These are phyloP conservation scores for Odontamblyopus lacepedii DNA, from an alignment of 2,797 vertebrate species.

Conservation along the genomic window DNA sequence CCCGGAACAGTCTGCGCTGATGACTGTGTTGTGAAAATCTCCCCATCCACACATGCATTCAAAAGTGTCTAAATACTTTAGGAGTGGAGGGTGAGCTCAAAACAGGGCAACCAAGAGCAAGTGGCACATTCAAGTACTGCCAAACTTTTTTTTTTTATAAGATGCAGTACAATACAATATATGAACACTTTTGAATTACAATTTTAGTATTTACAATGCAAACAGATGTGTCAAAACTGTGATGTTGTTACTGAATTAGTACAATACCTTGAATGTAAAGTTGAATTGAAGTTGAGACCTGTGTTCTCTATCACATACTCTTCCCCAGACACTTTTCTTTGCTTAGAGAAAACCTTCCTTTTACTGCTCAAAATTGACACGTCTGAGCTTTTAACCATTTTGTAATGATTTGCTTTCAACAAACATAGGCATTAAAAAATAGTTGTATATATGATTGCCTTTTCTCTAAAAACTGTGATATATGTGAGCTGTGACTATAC, in stretches of 20 bases:
- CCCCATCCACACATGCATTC: slow-evolving; percentile 9
- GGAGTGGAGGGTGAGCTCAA: slow-evolving; percentile 19
- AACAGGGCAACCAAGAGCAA: slow-evolving; percentile 27
- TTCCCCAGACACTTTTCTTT: not conserved
- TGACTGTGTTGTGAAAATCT: slow-evolving; percentile 11
- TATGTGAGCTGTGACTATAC: too few relatives aligned
- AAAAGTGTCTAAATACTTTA: slow-evolving; percentile 11
- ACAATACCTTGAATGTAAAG: too few relatives aligned
- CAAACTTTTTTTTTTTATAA: not conserved
- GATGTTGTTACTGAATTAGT: too few relatives aligned
- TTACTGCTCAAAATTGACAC: too few relatives aligned
- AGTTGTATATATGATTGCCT: too few relatives aligned
- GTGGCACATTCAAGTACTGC: not conserved
- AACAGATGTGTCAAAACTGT: too few relatives aligned
- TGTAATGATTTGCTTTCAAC: too few relatives aligned
- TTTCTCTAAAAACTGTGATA: too few relatives aligned
- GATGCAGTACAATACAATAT: not conserved
- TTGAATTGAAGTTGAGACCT: not conserved
- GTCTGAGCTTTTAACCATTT: too few relatives aligned
- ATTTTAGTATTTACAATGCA: too few relatives aligned
- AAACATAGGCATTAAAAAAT: too few relatives aligned
- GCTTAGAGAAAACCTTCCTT: not conserved
- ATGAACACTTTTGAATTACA: not conserved
- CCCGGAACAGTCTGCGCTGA: slow-evolving; percentile 14
- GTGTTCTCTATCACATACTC: too few relatives aligned